Evolutionary conservation across 2,888 invertebrate species (phyloP), one percentile per base, ranked within the genome.

Genomic region (Pandemis heparana): DNA sequence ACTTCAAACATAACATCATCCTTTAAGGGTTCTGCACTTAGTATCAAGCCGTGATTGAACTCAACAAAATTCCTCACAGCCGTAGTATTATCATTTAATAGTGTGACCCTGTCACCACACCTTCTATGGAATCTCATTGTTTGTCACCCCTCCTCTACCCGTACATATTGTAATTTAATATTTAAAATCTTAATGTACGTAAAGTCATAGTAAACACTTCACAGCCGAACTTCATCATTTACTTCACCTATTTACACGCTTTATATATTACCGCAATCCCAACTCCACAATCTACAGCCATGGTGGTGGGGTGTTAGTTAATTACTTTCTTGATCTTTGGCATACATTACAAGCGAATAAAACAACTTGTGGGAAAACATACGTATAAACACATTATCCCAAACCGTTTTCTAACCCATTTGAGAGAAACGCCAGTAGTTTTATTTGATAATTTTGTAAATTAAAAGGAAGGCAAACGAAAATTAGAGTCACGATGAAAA

Each of bases 1-100:
- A 98, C 96, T 95, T 98, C 97, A 88, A 98, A 98, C 72, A 98
- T 91, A 77, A 97, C 95, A 94, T 98, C 97, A 87, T 98, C 97
- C 76, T 95, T 92, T 41, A 98, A 92, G 5, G 98, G 97, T 80
- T 97, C 96, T 6, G 96, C 96, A 82, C 97, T 97, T 78, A 98
- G 95, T 39, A 98, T 97, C 78, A 98, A 91, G n/a, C 98, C 98
- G 92, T 97, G 97, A 89, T 98, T 98, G 86, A 97, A 98, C 86
- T 98, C 97, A 71, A 97, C 96, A 82, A 96, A 96, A 86, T 96
- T 96, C 81, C 98, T 95, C 76, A 96, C 95, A 18, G 98, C 98
- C 43, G 98, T 98, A 75, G 96, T 96, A 90, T 97, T 97, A 81
- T 97, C 96, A 92, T 98, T 98, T 73, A 97, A 95, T 80, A 99